Evolutionary conservation across 1,140 invertebrate species (phyloP).

Genomic region (Pseudobourletiella spinata): DNA sequence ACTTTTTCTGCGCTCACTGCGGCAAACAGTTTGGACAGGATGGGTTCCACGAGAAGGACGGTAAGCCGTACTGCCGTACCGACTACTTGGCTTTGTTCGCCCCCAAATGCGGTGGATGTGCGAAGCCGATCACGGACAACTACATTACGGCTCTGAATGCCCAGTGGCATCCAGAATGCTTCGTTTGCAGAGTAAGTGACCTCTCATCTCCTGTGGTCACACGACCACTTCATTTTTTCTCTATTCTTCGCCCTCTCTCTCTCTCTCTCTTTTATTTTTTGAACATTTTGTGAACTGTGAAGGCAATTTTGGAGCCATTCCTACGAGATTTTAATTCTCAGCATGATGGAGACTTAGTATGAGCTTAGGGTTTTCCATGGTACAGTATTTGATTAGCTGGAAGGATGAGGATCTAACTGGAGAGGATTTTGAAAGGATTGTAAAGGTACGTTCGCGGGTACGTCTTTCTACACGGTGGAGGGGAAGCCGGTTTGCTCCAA

Average conservation of each 20-base stretch:
- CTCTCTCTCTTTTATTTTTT: too few species aligned
- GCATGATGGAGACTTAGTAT: too few species aligned
- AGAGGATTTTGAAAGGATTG: slow-evolving; percentile 61
- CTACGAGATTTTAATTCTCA: too few species aligned
- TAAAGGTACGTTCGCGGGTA: slow-evolving; percentile 78
- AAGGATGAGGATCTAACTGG: too few species aligned
- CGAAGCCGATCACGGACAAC: slow-evolving; percentile 94
- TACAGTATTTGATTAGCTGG: too few species aligned
- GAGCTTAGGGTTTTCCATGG: too few species aligned
- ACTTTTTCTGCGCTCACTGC: slow-evolving; percentile 98
- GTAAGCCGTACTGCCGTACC: slow-evolving; percentile 85
- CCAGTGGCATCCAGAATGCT: slow-evolving; percentile 99
- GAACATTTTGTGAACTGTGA: too few species aligned
- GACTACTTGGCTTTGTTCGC: slow-evolving; percentile 99
- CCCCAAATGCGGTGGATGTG: slow-evolving; percentile 96
- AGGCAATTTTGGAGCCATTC: too few species aligned
- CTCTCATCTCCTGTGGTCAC: too few species aligned
- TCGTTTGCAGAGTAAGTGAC: slow-evolving; percentile 92
- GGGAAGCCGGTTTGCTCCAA: slow-evolving; percentile 81
- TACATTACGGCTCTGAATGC: slow-evolving; percentile 96
- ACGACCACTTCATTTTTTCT: too few species aligned
- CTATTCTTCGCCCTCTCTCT: too few species aligned
- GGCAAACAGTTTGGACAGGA: slow-evolving; percentile 95
- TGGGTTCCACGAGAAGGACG: slow-evolving; percentile 88
- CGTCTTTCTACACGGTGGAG: slow-evolving; percentile 91